Evolutionary conservation across 2,797 vertebrate genomes (phyloP), one percentile per base, ranked within the genome.

Genomic region (Coranthus polyacanthus): DNA sequence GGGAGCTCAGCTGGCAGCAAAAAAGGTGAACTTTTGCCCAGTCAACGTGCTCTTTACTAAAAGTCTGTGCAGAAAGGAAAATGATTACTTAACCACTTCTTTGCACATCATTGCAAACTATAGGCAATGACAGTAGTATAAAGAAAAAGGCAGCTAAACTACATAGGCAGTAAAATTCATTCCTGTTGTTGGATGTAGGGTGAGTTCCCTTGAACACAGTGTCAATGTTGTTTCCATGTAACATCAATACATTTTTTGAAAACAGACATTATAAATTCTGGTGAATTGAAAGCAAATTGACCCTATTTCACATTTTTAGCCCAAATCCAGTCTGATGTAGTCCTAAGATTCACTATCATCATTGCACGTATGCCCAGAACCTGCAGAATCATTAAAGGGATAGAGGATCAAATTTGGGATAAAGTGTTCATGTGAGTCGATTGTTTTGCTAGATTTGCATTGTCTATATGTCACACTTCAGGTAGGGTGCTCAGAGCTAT

Each of bases 361-460:
- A 89, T 85, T 89, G 86, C 88, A 90, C 87, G 50, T 69, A 49
- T 36, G 74, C 83, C 85, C 88, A 68, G 62, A 85, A 82, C 76
- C 84, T 86, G 80, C 57, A 54, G 41, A 60, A 59, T 58, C 64
- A 42, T 86, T 89, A 89, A 91, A 90, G 84, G 90, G 84, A 83
- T 62, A 36, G 6, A 36, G 70, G 58, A 49, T 36, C 34, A 53
- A 75, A 78, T n/a, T n/a, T n/a, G n/a, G n/a, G n/a, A n/a, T n/a
- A n/a, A n/a, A n/a, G n/a, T n/a, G n/a, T n/a, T n/a, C n/a, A n/a
- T n/a, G n/a, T n/a, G n/a, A n/a, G n/a, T n/a, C n/a, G n/a, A n/a
- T 16, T 49, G 41, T 44, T 59, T 21, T 51, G n/a, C 42, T 71
- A 65, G 64, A 62, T 51, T 83, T 84, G 68, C 68, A 53, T 49